Percentiles rank a stretch among this genome's conserved stretches.
Conservation (phyloP, 2,113 vertebrate genomes). For the Salvator merianae region DNA sequence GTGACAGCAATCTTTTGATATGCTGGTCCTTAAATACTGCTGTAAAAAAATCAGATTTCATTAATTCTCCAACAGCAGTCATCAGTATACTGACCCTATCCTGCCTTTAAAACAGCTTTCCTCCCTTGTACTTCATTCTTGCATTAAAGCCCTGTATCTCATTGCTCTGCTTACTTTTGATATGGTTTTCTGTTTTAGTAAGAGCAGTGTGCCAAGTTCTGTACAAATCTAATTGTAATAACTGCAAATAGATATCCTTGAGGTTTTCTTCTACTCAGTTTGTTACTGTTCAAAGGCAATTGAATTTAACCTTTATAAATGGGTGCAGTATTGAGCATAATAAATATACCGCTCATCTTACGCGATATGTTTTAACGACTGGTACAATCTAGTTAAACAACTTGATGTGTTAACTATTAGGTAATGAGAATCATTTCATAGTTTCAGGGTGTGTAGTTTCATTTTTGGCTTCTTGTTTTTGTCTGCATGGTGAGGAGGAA, state of each 20-base stretch:
- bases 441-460: slow-evolving; percentile 18
- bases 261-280: background rate
- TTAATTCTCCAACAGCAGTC: no score
- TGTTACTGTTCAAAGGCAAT: background rate
- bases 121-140: no score
- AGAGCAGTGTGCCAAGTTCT: background rate
- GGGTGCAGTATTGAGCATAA: background rate
- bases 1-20: no score
- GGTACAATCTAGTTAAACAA: background rate
- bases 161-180: background rate
- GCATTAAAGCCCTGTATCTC: no score
- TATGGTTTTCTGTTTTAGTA: background rate
- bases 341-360: background rate
- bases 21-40: no score
- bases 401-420: background rate
- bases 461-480: background rate
- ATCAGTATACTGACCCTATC: no score
- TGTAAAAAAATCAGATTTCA: no score
- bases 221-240: background rate
- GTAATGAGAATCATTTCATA: background rate
- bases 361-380: background rate
- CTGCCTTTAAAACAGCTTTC: no score
- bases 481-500: background rate
- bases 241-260: no score
- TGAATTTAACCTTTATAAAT: background rate